phyloP scores from a whole-genome alignment of 2,888 invertebrate genomes.

The Caenorhabditis doughertyi region DNA sequence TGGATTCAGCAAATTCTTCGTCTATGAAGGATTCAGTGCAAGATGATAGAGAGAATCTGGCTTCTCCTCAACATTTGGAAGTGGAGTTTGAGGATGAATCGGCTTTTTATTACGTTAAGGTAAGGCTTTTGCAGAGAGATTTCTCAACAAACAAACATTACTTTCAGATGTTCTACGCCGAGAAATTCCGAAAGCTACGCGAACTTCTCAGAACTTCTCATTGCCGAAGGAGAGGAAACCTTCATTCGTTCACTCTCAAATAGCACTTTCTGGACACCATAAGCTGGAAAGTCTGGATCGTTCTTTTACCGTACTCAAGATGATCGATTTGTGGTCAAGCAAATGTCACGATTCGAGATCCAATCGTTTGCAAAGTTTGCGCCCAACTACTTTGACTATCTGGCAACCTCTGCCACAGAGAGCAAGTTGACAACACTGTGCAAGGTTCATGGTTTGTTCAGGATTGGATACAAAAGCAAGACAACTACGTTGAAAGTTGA shows the following conservation, averaged over 20 bases:
- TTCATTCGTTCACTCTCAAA: conserved; percentile 91
- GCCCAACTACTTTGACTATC: conserved; percentile 94
- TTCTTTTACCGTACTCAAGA: conserved; percentile 92
- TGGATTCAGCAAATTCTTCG: conserved; percentile 41
- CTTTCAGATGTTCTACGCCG: conserved; percentile 87
- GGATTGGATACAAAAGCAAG: conserved; percentile 78
- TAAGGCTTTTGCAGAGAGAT: no score
- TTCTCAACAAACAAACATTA: background rate
- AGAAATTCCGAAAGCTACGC: conserved; percentile 92
- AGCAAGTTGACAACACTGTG: conserved; percentile 88
- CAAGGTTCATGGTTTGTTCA: conserved; percentile 85
- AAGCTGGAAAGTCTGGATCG: conserved; percentile 97
- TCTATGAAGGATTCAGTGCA: conserved; percentile 27
- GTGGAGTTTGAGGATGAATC: conserved; percentile 86
- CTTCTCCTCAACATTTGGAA: conserved; percentile 83
- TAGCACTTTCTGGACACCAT: conserved; percentile 93
- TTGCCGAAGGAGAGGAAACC: conserved; percentile 85
- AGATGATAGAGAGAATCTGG: conserved; percentile 46
- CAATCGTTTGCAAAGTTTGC: conserved; percentile 95
- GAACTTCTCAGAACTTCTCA: conserved; percentile 85
- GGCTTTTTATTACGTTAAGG: conserved; percentile 90
- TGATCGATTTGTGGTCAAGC: conserved; percentile 81
- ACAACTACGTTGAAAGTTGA: conserved; percentile 85
- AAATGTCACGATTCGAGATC: conserved; percentile 90
- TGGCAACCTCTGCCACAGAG: conserved; percentile 84